phyloP scores from a whole-genome alignment of 2,113 vertebrate genomes.

The Phrynosoma platyrhinos region DNA sequence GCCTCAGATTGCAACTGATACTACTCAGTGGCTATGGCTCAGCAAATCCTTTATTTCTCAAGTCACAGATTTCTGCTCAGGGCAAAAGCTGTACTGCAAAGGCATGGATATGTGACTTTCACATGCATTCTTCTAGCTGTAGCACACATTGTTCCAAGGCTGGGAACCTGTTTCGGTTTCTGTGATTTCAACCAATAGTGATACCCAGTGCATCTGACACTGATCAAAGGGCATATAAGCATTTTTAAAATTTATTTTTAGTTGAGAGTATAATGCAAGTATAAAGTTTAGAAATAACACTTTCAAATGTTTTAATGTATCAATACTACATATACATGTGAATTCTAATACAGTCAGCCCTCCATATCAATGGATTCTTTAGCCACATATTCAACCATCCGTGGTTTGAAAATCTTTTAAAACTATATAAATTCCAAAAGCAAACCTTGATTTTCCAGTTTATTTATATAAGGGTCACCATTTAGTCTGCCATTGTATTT shows the following conservation, averaged over 20 bases:
- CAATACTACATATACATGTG: not conserved
- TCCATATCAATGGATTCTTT: too few species aligned
- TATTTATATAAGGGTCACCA: too few species aligned
- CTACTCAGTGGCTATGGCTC: not conserved
- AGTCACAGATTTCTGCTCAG: not conserved
- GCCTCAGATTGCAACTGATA: slow-evolving; percentile 10
- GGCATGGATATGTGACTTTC: not conserved
- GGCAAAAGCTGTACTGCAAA: not conserved
- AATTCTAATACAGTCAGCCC: not conserved
- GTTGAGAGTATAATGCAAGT: not conserved
- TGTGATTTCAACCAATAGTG: not conserved
- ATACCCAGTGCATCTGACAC: not conserved
- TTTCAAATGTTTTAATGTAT: not conserved
- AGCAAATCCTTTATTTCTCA: slow-evolving; percentile 17
- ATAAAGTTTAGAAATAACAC: not conserved
- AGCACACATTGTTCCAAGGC: not conserved
- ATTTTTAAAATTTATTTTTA: not conserved
- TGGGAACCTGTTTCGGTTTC: not conserved
- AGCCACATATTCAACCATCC: too few species aligned
- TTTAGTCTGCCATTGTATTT: too few species aligned
- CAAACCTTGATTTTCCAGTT: too few species aligned
- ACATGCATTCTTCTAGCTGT: not conserved
- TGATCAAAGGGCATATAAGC: not conserved
- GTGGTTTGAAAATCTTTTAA: too few species aligned
- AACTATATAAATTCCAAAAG: too few species aligned